Evolutionary conservation across 2,113 vertebrate species (phyloP).

Genomic region (Chaenogobius annularis): DNA sequence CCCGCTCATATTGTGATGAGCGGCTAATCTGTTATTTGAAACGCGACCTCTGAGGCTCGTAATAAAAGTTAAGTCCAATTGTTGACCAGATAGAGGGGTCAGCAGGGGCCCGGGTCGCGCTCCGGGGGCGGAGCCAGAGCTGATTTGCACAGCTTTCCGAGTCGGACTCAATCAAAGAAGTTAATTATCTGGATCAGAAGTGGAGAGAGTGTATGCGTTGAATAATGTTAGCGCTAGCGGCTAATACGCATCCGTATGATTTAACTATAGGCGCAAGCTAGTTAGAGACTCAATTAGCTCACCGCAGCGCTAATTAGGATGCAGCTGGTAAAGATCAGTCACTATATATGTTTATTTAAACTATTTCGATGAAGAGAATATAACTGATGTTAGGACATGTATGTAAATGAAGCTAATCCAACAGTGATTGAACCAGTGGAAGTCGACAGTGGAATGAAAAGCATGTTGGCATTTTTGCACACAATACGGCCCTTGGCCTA

Average conservation of each 20-base stretch:
- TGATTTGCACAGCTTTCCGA: constrained; percentile 33
- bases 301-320: neutral
- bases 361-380: neutral
- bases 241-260: neutral
- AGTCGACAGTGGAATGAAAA: neutral
- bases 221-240: neutral
- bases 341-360: neutral
- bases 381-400: neutral
- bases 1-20: constrained; percentile 96
- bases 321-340: neutral
- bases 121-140: constrained; percentile 18
- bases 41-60: constrained; percentile 77
- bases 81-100: constrained; percentile 36
- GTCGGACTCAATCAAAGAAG: constrained; percentile 37
- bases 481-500: neutral
- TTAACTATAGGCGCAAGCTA: neutral
- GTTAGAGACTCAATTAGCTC: neutral
- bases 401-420: neutral
- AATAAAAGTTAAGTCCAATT: constrained; percentile 65
- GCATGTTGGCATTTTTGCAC: neutral
- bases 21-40: constrained; percentile 95
- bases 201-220: neutral
- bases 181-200: constrained; percentile 29
- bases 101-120: constrained; percentile 14
- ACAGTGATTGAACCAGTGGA: neutral